Evolutionary conservation across 2,113 vertebrate genomes (phyloP), one percentile per base, ranked within the genome.

Genomic region (Notothenia rossii): DNA sequence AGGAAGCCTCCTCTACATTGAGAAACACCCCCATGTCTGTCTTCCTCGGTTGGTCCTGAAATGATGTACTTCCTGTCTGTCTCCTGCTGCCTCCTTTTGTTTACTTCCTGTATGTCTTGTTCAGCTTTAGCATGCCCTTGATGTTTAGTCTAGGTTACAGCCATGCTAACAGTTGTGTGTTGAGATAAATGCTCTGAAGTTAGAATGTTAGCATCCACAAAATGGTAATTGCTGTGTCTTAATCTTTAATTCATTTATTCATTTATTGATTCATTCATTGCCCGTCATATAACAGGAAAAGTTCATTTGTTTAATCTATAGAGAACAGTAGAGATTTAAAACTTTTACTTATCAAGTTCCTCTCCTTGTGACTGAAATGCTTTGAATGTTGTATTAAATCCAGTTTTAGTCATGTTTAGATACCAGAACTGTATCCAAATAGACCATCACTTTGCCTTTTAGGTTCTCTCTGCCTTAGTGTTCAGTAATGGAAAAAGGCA

Each of bases 401-500:
- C 13, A 15, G 2, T 62, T 67, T 65, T 15, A 46, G 71, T 46
- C 9, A 13, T 45, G n/a, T 77, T 72, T 54, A 46, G 29, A 36
- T 68, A 46, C 40, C 46, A 18, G 29, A 48, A 45, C 43, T 67
- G 43, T 78, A 43, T 81, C 48, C 29, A 68, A 68, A 80, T 40
- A 71, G 61, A 75, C 71, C 59, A 53, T 66, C 43, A 0, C 50
- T 65, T 17, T 66, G 74, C 40, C 69, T 78, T 74, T 55, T 51
- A 62, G 73, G 40, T 62, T 78, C n/a, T 25, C 20, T 79, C 69
- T 69, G 56, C 46, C 62, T 81, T 46, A 74, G 72, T 56, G 50
- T 83, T 80, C 79, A 83, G 86, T 88, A 58, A 86, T 83, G 83
- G 86, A 88, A 83, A 88, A 83, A 75, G 55, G 17, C 72, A 71